Evolutionary conservation across 1,140 invertebrate genomes (phyloP), one percentile per base, ranked within the genome.

Genomic region (Zaprionus davidi): DNA sequence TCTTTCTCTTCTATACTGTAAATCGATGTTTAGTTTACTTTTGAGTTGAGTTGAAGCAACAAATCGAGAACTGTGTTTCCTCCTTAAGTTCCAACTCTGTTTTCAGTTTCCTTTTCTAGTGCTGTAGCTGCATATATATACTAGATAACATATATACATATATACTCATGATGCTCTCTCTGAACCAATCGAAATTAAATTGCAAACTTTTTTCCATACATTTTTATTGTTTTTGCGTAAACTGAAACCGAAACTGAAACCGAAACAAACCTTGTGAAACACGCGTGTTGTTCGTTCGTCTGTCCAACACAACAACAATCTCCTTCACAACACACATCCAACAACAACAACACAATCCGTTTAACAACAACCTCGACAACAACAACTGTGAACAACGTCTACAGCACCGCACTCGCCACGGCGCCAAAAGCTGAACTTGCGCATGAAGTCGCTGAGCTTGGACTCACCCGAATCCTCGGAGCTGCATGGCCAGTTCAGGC

Each of bases 371-470:
- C 62, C 34, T 57, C 20, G 63, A 76, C 51, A 53, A 67, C 56
- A 71, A 68, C 49, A 71, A 92, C 2, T 6, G 41, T 17, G 28
- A 31, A 31, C 28, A 2, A 31, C 41, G 41, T 46, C 41, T 46
- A 11, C 96, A 99, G 98, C 98, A 82, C 98, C 98, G 71, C 98
- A 99, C 94, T 99, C 98, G 93, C 98, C 98, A 81, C 96, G 98
- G 92, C 95, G 98, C 69, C 97, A 98, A 94, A 97, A 98, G 94
- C 95, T 99, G 93, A 99, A 98, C 94, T 95, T 99, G 93, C 95
- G 98, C 86, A 99, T 99, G 98, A 99, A 99, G 95, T 98, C 97
- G 92, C 95, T 99, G 82, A 99, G 98, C 46, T 93, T 99, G 95
- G 98, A 99, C 93, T 98, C 97, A 12, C 98, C 98, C 22, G 98